Conservation (phyloP, 2,888 invertebrate genomes). For the Drosophila helvetica region DNA sequence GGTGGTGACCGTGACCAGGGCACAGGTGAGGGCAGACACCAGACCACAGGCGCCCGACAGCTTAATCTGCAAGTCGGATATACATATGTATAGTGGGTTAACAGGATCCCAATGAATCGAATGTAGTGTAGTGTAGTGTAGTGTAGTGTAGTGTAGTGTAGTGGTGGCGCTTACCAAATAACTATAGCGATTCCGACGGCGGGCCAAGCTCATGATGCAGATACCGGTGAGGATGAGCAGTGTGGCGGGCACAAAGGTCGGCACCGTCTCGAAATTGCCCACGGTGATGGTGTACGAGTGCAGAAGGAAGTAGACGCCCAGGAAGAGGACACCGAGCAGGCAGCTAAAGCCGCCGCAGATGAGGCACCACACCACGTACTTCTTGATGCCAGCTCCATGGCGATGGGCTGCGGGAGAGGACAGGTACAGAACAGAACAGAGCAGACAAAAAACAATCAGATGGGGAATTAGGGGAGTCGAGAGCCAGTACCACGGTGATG, state of each 20-base stretch:
- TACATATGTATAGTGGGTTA: background rate
- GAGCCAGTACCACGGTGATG: slow-evolving; percentile 68
- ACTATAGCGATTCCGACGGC: slow-evolving; percentile 93
- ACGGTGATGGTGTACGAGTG: slow-evolving; percentile 90
- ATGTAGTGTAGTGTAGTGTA: fast-evolving
- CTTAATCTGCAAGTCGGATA: slow-evolving; percentile 88
- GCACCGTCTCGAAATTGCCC: slow-evolving; percentile 94
- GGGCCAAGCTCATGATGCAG: slow-evolving; percentile 93
- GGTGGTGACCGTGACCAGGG: slow-evolving; percentile 92
- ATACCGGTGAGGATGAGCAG: slow-evolving; percentile 94
- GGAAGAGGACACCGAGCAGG: slow-evolving; percentile 89
- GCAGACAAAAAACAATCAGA: background rate
- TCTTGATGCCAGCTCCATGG: slow-evolving; percentile 85
- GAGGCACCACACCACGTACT: slow-evolving; percentile 91
- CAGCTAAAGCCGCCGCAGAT: slow-evolving; percentile 90
- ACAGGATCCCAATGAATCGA: background rate
- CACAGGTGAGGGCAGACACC: slow-evolving; percentile 93
- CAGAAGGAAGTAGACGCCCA: slow-evolving; percentile 90
- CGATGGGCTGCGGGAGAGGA: slow-evolving; percentile 79
- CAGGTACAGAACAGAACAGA: background rate
- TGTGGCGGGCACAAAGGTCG: slow-evolving; percentile 96
- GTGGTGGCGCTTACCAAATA: slow-evolving; percentile 90
- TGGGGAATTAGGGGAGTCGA: slow-evolving; percentile 22
- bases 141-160: too few relatives aligned
- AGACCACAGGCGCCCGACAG: slow-evolving; percentile 94